Evolutionary conservation across 2,888 invertebrate species (phyloP), one percentile per base, ranked within the genome.

Genomic region (Plebejus melissa): DNA sequence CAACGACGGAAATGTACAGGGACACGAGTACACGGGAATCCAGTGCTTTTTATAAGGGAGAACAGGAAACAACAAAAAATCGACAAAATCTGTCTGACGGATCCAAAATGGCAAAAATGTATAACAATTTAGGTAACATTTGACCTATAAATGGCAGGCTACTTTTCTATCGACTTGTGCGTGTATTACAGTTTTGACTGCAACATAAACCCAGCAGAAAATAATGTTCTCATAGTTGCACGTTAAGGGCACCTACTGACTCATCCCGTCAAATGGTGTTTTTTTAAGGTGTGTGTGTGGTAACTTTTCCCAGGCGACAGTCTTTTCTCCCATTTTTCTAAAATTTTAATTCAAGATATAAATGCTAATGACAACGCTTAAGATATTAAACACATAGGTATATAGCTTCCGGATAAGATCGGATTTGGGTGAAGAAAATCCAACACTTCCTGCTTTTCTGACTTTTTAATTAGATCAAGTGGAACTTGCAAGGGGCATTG

Each of bases 121-220:
- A 32, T 32, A 32, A 32, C 32, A 32, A 32, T 32, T 32, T 32
- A 32, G 22, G 22, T 22, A 22, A 1, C 32, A 32, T 32, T 32
- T 32, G 32, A 32, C 32, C 32, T 0, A 32, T 32, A 32, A 32
- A 32, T 32, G 32, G 0, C 32, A 32, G 32, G 32, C 32, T 32
- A 32, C 2, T 22, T 41, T 41, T 70, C 71, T 28, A 28, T 71
- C 50, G 46, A 71, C 50, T 71, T 71, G 9, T 41, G 71, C 71
- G 71, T 50, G 50, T 50, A 28, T 2, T 22, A 28, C 13, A 71
- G 28, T 22, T 13, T 50, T 28, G 46, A 46, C 50, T 50, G 32
- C 71, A 71, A 32, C 28, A 41, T 41, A 28, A 46, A 28, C 50
- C 71, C 5, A 28, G 13, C 41, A 28, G 32, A 38, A 36, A n/a